phyloP scores from a whole-genome alignment of 2,113 vertebrate genomes.

The Ammodytes marinus region DNA sequence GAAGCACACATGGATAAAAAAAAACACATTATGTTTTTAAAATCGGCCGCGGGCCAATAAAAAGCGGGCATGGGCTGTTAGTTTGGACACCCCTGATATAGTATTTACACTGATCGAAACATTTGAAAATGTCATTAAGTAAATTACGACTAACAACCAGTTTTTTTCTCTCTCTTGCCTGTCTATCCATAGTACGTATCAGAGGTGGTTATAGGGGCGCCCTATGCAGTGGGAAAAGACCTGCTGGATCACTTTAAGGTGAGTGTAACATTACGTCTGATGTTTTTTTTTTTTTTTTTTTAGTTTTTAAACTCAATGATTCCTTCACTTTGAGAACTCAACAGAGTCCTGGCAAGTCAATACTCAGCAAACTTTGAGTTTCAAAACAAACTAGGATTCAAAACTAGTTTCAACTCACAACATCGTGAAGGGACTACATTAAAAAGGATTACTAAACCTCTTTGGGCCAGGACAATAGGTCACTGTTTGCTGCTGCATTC shows the following conservation, averaged over 20 bases:
- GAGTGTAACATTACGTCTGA: not conserved
- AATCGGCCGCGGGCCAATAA: too few relatives aligned
- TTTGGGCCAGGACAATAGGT: not conserved
- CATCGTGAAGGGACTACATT: not conserved
- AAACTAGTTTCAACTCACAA: not conserved
- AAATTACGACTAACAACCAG: not conserved
- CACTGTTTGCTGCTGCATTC: not conserved
- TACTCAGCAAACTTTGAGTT: not conserved
- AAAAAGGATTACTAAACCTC: not conserved
- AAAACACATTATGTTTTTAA: too few relatives aligned
- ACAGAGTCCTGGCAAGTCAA: not conserved
- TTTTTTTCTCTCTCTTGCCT: not conserved
- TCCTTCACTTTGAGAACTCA: not conserved
- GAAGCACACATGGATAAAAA: too few relatives aligned
- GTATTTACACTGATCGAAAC: too few relatives aligned
- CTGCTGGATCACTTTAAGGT: slow-evolving; percentile 98
- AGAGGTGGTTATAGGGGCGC: slow-evolving; percentile 97
- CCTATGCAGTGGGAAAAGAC: slow-evolving; percentile 92
- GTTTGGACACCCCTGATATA: too few relatives aligned
- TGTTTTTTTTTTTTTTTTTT: not conserved
- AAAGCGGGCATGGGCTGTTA: too few relatives aligned
- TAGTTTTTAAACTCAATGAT: not conserved
- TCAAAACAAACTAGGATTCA: not conserved
- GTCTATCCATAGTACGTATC: slow-evolving; percentile 90
- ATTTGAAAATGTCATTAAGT: not conserved